Evolutionary conservation across 2,797 vertebrate species (phyloP), one percentile per base, ranked within the genome.

Genomic region (Cryptoblepharus egeriae): DNA sequence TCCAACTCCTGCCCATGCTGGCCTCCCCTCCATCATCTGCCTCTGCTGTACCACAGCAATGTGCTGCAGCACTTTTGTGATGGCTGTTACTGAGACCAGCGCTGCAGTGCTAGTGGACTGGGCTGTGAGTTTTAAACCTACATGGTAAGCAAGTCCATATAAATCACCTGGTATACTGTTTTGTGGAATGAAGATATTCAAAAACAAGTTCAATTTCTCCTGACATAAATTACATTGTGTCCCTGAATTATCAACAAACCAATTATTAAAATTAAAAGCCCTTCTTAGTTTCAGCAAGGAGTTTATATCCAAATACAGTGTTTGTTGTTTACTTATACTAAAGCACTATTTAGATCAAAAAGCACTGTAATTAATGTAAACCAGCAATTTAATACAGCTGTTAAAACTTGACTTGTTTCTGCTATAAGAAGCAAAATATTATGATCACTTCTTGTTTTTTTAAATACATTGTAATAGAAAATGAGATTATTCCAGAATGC

Each of bases 211-310:
- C 1, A 13, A 9, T 4, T 35, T 7, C 49, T 78, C 13, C 18
- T 69, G 22, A 58, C 69, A 70, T 32, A 20, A 52, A 72, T 69
- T 42, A 45, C 42, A 9, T 68, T 13, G 16, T 20, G 26, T 30
- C 45, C 28, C 11, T 49, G 10, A 1, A 61, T 16, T 18, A 18
- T 61, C 37, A n/a, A 7, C 77, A 79, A 69, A 24, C 32, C 9
- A 58, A 5, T 37, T 75, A 60, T 75, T 60, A 75, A 69, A 35
- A 69, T 79, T 30, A 79, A 79, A 69, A 63, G 28, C n/a, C 55
- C 11, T 49, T 58, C n/a, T 79, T 57, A 3, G 10, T 42, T 67
- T 57, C 37, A 57, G 64, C 12, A 69, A 30, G 20, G 26, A 28
- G 30, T 79, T 39, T 39, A 30, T 69, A 30, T 70, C 26, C 64